Evolutionary conservation across 2,888 invertebrate species (phyloP), one percentile per base, ranked within the genome.

Genomic region (Drosophila dives): DNA sequence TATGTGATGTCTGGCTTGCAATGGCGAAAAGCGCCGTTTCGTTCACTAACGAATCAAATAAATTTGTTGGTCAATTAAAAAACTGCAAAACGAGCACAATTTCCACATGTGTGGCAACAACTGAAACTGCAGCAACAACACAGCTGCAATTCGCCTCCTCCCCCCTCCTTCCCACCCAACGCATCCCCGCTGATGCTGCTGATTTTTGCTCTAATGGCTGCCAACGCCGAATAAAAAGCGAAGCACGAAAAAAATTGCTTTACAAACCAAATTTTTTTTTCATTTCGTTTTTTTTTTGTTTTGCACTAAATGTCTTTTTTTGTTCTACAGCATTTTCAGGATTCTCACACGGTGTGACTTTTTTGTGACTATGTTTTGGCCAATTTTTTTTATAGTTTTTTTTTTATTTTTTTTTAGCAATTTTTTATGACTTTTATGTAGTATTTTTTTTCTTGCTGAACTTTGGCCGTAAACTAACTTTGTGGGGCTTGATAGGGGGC

Each of bases 21-120:
- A 58, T 42, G 55, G 54, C 48, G 45, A 72, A 77, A 79, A 74
- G 72, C 71, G 74, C 74, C 82, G 78, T 88, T 82, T 78, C 85
- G 83, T 89, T 92, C 87, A 83, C 91, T 92, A 92, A 92, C 92
- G 92, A 92, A 92, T 92, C 92, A 92, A 91, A 92, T 92, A 92
- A 92, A 92, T 92, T 92, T 91, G 91, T 92, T 92, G 92, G 92
- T 92, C 92, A 92, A 92, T 92, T 92, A 92, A 92, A 92, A 92
- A 92, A 92, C 91, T 92, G 92, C 92, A 91, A 91, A 92, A 91
- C 89, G 87, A 83, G 87, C 87, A 87, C 80, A 87, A 86, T 87
- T 87, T 89, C 84, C 89, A 87, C 87, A 89, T 87, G 84, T 89
- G 89, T 85, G 86, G 80, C 81, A 81, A 78, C 75, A 81, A 78